Evolutionary conservation across 2,797 vertebrate species (phyloP).

Genomic region (Prunella strophiata): DNA sequence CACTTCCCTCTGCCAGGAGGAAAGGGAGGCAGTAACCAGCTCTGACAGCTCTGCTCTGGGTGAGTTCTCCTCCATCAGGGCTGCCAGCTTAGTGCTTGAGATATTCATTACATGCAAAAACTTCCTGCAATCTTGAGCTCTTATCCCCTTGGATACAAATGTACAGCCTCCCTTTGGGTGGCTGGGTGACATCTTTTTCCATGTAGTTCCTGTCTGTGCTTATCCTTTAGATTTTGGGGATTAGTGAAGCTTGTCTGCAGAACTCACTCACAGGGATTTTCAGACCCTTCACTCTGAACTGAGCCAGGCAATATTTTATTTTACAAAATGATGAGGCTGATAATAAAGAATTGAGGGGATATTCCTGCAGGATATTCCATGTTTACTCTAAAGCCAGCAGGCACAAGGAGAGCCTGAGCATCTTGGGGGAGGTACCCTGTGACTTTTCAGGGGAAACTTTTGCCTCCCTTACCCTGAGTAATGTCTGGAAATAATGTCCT

Average conservation of each 20-base stretch:
- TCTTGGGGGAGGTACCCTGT: neutral
- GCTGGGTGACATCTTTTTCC: neutral
- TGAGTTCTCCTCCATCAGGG: neutral
- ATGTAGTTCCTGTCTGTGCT: neutral
- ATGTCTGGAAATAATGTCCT: neutral
- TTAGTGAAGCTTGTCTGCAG: neutral
- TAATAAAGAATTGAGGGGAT: neutral
- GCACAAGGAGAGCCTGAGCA: neutral
- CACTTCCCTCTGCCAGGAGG: neutral
- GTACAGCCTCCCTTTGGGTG: neutral
- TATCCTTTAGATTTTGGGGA: neutral
- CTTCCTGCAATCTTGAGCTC: neutral
- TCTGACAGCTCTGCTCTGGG: neutral
- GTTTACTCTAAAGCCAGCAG: neutral
- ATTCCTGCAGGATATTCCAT: rapidly evolving
- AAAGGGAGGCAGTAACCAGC: neutral
- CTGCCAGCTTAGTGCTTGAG: neutral
- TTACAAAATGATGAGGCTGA: neutral
- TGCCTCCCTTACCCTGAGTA: neutral
- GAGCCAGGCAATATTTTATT: neutral
- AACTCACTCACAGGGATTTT: neutral
- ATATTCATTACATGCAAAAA: neutral
- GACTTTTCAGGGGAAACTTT: neutral
- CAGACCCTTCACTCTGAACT: neutral
- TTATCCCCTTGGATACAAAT: neutral